A percentile compares a stretch with the other conserved stretches of the same genome.
Evolutionary conservation across 1,140 invertebrate genomes (phyloP).

Genomic region (Cepaea nemoralis): DNA sequence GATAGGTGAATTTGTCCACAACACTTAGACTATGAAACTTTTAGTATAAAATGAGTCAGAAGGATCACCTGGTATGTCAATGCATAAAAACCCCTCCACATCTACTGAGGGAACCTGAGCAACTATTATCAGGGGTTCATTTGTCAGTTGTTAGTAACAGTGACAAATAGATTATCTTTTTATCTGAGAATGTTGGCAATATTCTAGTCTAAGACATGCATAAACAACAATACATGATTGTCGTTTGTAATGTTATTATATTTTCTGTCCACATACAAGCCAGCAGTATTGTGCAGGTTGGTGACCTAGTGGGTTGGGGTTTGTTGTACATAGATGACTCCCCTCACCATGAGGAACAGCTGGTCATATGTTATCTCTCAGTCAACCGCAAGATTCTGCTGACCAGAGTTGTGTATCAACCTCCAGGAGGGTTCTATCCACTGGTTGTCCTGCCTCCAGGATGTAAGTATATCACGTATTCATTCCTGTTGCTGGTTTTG

Average conservation of each 20-base stretch:
- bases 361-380: slow-evolving; percentile 67
- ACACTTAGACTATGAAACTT: too few relatives aligned
- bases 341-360: slow-evolving; percentile 56
- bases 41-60: too few relatives aligned
- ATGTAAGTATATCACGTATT: slow-evolving; percentile 51
- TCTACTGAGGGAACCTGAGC: too few relatives aligned
- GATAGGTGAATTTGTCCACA: too few relatives aligned
- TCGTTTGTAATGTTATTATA: not conserved
- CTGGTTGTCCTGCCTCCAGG: slow-evolving; percentile 60
- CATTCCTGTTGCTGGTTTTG: not conserved
- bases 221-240: too few relatives aligned
- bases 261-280: slow-evolving; percentile 29
- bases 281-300: slow-evolving; percentile 40
- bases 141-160: too few relatives aligned
- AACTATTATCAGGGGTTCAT: too few relatives aligned
- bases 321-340: slow-evolving; percentile 55
- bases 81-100: too few relatives aligned
- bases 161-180: too few relatives aligned
- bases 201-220: too few relatives aligned
- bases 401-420: slow-evolving; percentile 64
- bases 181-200: too few relatives aligned
- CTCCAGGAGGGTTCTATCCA: slow-evolving; percentile 67
- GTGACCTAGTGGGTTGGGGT: slow-evolving; percentile 62
- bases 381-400: slow-evolving; percentile 64
- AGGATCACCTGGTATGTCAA: too few relatives aligned